These are phyloP conservation scores for Gorsachius goisagi DNA, from an alignment of 2,113 vertebrate genomes.

Conservation along the genomic window DNA sequence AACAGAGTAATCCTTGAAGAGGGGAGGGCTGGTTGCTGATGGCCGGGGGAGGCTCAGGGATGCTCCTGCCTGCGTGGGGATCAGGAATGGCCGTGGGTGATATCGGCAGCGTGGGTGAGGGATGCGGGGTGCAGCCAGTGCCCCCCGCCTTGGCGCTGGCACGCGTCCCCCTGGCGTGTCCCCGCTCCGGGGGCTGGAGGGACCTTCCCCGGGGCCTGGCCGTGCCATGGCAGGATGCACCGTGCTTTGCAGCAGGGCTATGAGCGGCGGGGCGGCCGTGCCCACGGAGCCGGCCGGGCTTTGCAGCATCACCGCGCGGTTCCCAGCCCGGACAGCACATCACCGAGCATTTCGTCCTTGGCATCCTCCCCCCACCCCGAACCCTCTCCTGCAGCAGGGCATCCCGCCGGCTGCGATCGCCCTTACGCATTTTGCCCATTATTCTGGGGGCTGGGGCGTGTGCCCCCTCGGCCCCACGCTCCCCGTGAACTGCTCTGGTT, in stretches of 20 bases:
- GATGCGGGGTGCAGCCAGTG: background rate
- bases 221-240: rapidly evolving
- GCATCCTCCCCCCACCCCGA: background rate
- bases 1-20: conserved; percentile 62
- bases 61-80: rapidly evolving
- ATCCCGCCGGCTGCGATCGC: rapidly evolving
- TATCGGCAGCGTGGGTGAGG: rapidly evolving
- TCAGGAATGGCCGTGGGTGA: background rate
- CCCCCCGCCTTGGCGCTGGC: background rate
- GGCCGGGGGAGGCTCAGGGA: background rate
- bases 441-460: background rate
- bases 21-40: background rate
- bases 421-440: rapidly evolving
- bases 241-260: background rate
- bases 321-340: rapidly evolving
- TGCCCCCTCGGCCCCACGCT: rapidly evolving
- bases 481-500: rapidly evolving
- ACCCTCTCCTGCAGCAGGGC: background rate
- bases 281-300: background rate
- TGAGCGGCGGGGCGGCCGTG: background rate
- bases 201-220: background rate
- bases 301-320: background rate
- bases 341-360: rapidly evolving
- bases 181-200: background rate
- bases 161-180: rapidly evolving